Conservation (phyloP, 2,113 vertebrate species). For the Phyllostomus discolor region DNA sequence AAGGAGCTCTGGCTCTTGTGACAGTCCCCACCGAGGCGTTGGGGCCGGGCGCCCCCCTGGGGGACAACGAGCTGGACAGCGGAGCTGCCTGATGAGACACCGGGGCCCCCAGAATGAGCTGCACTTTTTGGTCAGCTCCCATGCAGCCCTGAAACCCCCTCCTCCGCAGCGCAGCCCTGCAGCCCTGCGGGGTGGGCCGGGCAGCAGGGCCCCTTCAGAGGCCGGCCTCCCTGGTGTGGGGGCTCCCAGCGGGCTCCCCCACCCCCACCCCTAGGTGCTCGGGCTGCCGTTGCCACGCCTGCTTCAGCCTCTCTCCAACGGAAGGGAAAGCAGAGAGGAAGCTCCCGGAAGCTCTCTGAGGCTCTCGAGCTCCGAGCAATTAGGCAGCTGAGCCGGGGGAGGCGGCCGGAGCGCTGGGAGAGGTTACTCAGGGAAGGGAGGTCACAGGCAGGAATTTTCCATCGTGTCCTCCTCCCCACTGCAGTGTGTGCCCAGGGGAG, state of each 20-base stretch:
- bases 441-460: slow-evolving; percentile 36
- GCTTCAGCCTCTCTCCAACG: background rate
- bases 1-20: rapidly evolving
- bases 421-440: background rate
- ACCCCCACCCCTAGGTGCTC: background rate
- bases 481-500: background rate
- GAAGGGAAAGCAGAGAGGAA: background rate
- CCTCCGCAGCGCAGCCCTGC: background rate
- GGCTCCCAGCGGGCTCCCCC: rapidly evolving
- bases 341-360: slow-evolving; percentile 18
- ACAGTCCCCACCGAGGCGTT: background rate
- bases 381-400: background rate
- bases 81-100: background rate
- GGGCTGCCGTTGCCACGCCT: background rate
- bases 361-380: slow-evolving; percentile 10
- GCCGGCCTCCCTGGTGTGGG: rapidly evolving
- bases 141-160: background rate
- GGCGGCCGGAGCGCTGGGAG: background rate
- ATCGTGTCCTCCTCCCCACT: rapidly evolving
- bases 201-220: background rate
- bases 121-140: background rate
- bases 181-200: background rate
- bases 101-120: background rate
- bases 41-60: too few species aligned
- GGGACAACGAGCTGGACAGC: rapidly evolving